phyloP scores from a whole-genome alignment of 2,797 vertebrate genomes.

The Pseudopleuronectes americanus region DNA sequence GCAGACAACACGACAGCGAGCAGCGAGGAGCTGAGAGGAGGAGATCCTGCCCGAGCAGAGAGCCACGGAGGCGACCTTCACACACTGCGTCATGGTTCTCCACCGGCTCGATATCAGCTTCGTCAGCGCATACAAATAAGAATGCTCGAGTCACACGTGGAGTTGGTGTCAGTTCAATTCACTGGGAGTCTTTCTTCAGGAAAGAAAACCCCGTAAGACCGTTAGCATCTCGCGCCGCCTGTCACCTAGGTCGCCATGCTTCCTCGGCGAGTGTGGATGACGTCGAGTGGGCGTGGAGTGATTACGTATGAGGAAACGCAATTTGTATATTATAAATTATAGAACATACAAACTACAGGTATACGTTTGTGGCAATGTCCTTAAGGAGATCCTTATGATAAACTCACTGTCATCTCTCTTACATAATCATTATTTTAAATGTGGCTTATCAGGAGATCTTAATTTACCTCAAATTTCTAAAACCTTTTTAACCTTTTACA shows the following conservation, averaged over 20 bases:
- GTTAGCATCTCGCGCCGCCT: neutral
- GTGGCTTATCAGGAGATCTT: too few relatives aligned
- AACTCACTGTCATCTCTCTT: too few relatives aligned
- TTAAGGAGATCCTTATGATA: too few relatives aligned
- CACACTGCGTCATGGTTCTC: slow-evolving; percentile 56
- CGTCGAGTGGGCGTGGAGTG: slow-evolving; percentile 12
- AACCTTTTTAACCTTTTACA: too few relatives aligned
- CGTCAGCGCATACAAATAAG: neutral
- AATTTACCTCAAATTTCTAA: too few relatives aligned
- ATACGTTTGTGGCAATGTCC: too few relatives aligned
- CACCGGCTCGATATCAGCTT: neutral
- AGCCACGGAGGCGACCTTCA: slow-evolving; percentile 54
- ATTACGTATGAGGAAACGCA: slow-evolving; percentile 19
- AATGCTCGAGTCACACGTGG: accelerated
- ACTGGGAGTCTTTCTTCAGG: accelerated
- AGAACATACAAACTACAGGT: neutral
- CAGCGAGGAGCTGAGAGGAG: neutral
- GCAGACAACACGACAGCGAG: neutral
- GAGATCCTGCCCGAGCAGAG: slow-evolving; percentile 2
- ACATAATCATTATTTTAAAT: too few relatives aligned
- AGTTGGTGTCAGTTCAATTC: accelerated
- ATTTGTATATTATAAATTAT: neutral
- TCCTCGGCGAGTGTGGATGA: slow-evolving; percentile 58
- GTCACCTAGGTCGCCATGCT: slow-evolving; percentile 31
- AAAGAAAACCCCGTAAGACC: neutral